These are phyloP conservation scores for Phasianus colchicus DNA, from an alignment of 2,113 vertebrate genomes.

Conservation along the genomic window DNA sequence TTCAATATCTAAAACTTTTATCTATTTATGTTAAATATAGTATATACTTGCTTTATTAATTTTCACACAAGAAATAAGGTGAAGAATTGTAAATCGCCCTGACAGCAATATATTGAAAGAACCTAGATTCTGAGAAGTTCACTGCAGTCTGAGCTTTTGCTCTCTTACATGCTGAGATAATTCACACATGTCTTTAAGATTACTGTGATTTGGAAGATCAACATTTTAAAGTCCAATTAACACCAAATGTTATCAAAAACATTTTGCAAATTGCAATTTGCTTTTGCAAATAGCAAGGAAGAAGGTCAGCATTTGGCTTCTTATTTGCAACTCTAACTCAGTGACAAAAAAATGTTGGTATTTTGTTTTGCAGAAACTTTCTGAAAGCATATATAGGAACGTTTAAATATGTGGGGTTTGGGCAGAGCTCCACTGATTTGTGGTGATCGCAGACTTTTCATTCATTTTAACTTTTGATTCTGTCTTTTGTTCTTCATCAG, in stretches of 20 bases:
- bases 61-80: neutral
- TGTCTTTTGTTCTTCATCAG: neutral
- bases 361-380: conserved; percentile 24
- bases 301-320: conserved; percentile 27
- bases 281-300: conserved; percentile 12
- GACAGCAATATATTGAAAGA: neutral
- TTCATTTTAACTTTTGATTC: neutral
- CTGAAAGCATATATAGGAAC: neutral
- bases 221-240: conserved; percentile 54
- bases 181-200: conserved; percentile 44
- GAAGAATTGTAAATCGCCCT: neutral
- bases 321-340: conserved; percentile 15
- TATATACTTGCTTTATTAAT: neutral
- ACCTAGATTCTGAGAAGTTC: neutral
- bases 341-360: neutral
- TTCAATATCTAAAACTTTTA: neutral
- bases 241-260: conserved; percentile 54
- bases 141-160: conserved; percentile 13
- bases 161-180: conserved; percentile 21
- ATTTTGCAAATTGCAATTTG: conserved; percentile 37
- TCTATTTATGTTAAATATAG: neutral
- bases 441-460: neutral
- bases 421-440: neutral
- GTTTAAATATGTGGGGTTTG: neutral
- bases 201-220: conserved; percentile 12